These are phyloP conservation scores for Neodontobutis hainanensis DNA, from an alignment of 2,113 vertebrate genomes.

Conservation along the genomic window DNA sequence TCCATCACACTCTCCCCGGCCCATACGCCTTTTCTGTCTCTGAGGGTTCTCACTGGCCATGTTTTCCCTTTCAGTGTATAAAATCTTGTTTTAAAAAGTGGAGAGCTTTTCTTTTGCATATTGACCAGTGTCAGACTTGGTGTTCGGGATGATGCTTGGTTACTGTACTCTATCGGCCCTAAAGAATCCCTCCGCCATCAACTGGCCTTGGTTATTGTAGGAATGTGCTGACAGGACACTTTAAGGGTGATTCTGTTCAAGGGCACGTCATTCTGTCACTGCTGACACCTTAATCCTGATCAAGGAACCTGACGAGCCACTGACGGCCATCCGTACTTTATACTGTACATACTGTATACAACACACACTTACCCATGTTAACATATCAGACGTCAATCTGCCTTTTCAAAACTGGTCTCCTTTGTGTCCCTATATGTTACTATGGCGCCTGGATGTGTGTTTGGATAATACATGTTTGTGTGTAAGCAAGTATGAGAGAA, in stretches of 20 bases:
- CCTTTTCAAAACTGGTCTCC: constrained; percentile 19
- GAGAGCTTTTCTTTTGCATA: constrained; percentile 19
- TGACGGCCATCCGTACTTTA: constrained; percentile 8
- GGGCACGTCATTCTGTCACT: constrained; percentile 75
- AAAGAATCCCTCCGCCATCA: constrained; percentile 10
- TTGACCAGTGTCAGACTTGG: constrained; percentile 15
- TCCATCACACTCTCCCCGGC: constrained; percentile 71
- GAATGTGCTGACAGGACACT: constrained; percentile 77
- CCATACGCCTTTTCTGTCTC: constrained; percentile 47
- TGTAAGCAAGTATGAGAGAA: constrained; percentile 60
- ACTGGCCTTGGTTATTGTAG: constrained; percentile 59
- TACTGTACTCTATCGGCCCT: constrained; percentile 45
- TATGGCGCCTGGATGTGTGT: constrained; percentile 6
- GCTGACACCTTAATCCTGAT: constrained; percentile 77
- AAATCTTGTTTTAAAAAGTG: constrained; percentile 20
- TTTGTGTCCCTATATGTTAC: constrained; percentile 7
- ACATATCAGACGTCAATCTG: constrained; percentile 2
- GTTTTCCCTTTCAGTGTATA: constrained; percentile 33
- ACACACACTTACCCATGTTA: constrained; percentile 1
- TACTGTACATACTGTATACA: constrained; percentile 7
- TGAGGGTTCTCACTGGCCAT: constrained; percentile 44
- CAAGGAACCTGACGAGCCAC: constrained; percentile 59
- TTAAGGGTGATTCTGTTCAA: constrained; percentile 77
- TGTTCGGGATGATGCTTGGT: constrained; percentile 39
- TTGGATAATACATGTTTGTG: constrained; percentile 64